Percentiles rank a stretch among this genome's conserved stretches.
Evolutionary conservation across 2,113 vertebrate species (phyloP).

Genomic region (Campylomormyrus tamandua): DNA sequence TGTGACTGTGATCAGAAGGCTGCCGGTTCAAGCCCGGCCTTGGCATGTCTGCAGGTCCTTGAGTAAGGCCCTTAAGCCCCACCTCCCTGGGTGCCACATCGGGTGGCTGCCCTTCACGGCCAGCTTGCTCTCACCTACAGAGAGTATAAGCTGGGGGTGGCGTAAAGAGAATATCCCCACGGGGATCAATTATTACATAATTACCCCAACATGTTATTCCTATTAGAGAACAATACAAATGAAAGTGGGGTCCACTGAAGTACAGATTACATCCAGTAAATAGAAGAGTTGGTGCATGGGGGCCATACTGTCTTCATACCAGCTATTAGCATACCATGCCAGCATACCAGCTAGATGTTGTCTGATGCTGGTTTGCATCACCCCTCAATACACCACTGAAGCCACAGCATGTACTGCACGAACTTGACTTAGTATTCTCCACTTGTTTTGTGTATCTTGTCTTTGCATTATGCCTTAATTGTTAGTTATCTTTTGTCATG

Average conservation of each 20-base stretch:
- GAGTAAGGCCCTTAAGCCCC: too few relatives aligned
- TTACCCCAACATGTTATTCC: background rate
- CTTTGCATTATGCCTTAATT: background rate
- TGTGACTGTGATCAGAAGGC: too few relatives aligned
- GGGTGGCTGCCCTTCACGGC: too few relatives aligned
- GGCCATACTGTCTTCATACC: background rate
- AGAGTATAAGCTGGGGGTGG: too few relatives aligned
- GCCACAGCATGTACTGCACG: background rate
- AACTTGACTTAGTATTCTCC: background rate
- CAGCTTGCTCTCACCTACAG: too few relatives aligned
- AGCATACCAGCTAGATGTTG: too few relatives aligned
- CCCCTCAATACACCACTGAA: background rate
- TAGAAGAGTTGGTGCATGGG: background rate
- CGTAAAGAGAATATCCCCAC: too few relatives aligned
- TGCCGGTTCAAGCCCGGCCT: too few relatives aligned
- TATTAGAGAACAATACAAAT: background rate
- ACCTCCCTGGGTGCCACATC: too few relatives aligned
- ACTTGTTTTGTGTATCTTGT: background rate
- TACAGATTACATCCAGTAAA: background rate
- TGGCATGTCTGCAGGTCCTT: too few relatives aligned
- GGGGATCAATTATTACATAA: background rate
- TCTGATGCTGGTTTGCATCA: background rate
- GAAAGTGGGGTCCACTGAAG: background rate
- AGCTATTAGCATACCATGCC: background rate
- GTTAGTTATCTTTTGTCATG: background rate